These are phyloP conservation scores for Lepilemur septentrionalis DNA, from an alignment of 2,797 vertebrate species.

Conservation along the genomic window DNA sequence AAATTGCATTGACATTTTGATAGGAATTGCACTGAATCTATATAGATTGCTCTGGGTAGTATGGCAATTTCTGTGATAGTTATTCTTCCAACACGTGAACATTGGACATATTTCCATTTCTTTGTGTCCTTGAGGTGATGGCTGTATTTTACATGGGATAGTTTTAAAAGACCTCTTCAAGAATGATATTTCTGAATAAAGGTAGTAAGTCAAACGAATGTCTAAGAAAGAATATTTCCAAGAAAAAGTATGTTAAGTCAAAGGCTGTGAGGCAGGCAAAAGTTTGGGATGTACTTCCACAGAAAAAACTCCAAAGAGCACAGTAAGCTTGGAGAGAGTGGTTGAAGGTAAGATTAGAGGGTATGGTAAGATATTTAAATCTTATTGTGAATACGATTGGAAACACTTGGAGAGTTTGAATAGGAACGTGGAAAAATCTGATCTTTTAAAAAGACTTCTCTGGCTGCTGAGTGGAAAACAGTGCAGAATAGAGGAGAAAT, in stretches of 20 bases:
- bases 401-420: background rate
- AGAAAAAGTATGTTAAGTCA: background rate
- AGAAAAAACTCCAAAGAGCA: background rate
- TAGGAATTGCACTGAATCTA: background rate
- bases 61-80: background rate
- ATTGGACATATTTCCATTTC: background rate
- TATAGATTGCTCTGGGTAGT: background rate
- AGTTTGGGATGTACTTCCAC: background rate
- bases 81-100: background rate
- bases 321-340: background rate
- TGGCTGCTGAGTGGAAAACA: background rate
- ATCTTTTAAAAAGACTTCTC: background rate
- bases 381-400: background rate
- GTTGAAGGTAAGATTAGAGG: background rate
- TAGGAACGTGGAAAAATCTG: background rate
- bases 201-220: background rate
- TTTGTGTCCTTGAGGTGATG: background rate
- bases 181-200: background rate
- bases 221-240: background rate
- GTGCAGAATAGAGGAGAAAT: background rate
- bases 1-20: background rate
- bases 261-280: background rate
- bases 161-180: background rate
- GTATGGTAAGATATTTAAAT: background rate
- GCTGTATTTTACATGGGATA: background rate